Base-by-base conservation (phyloP, 2,113 vertebrate genomes). In the Amblyornis subalaris region DNA sequence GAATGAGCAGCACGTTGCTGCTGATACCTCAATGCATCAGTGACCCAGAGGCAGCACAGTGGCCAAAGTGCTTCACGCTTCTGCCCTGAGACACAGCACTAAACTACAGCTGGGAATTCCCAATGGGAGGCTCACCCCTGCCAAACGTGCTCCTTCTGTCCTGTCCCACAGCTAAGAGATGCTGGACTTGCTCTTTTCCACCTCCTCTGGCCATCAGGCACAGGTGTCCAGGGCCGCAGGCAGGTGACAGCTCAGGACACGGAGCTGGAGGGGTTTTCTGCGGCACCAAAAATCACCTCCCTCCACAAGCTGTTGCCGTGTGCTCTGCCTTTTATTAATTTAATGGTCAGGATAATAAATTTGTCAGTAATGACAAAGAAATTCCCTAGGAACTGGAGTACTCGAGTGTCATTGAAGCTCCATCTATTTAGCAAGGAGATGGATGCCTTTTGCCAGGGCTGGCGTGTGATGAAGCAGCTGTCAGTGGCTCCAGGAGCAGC, bases 341-440 rank as follows among this genome's bases (percentile, higher is more conserved):
- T 94, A 91, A 95, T 44, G 84, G 85, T 71, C 85, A 87, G 51
- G 85, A 93, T 95, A 97, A 96, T 94, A 95, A 89, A 96, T 96
- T 88, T 94, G 91, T 95, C 88, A 84, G 94, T 90, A 94, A 93
- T 55, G 89, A 88, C 93, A 88, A 88, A 88, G 92, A 95, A 96
- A 96, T 96, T 88, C 96, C 94, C 85, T 54, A 38, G 93, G 85
- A 96, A 92, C 81, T 35, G 50, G 47, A 91, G 81, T 26, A 88
- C 51, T 95, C 80, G 55, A 95, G 86, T 96, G 94, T 96, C 97
- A 96, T 31, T 95, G 95, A 87, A 92, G 86, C 91, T 91, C 88
- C 95, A 95, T 93, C 95, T 95, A 94, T 95, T 95, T 95, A 96
- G 95, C 96, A 91, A 92, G 81, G 29, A 95, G 94, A 97, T 91